These are phyloP conservation scores for Meriones psammophilus DNA, from an alignment of 2,797 vertebrate species.

Conservation along the genomic window DNA sequence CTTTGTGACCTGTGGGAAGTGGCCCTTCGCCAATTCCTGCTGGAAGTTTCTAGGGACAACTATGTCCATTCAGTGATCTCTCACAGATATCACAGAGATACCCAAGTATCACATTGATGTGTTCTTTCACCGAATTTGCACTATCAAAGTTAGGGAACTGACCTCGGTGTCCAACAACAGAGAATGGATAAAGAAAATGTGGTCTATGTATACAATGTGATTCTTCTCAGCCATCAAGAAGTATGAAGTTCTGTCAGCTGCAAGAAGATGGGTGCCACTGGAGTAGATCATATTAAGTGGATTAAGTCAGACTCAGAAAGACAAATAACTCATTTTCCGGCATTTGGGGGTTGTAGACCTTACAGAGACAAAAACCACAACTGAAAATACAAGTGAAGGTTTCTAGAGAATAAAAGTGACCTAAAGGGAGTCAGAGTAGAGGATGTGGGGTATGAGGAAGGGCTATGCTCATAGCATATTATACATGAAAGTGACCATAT, in stretches of 20 bases:
- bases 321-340: background rate
- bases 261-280: background rate
- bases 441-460: background rate
- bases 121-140: background rate
- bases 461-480: background rate
- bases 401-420: background rate
- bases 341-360: background rate
- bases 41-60: background rate
- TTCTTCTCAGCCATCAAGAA: background rate
- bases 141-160: background rate
- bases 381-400: background rate
- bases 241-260: background rate
- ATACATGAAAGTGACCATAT: background rate
- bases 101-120: background rate
- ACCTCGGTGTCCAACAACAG: background rate
- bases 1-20: background rate
- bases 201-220: background rate
- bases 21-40: background rate
- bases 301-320: background rate
- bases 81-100: background rate
- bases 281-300: background rate
- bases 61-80: rapidly evolving
- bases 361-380: background rate
- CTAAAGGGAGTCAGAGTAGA: background rate
- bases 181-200: background rate